Conservation (phyloP, 2,113 vertebrate species). For the Aegypius monachus region DNA sequence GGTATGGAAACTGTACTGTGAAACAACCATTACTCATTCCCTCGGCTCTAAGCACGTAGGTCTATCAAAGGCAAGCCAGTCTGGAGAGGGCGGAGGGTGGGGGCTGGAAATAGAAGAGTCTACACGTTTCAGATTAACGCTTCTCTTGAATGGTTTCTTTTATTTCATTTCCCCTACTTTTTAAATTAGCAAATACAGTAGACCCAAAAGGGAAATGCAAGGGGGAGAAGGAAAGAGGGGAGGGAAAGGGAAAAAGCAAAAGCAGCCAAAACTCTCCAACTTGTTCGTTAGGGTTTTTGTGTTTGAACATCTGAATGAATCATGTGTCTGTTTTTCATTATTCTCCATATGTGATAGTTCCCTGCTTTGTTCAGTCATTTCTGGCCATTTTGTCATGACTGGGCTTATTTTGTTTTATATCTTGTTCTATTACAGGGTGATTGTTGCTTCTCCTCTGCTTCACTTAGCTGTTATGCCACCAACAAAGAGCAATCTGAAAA, state of each 20-base stretch:
- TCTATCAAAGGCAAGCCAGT: constrained; percentile 29
- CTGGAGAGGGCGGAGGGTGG: background rate
- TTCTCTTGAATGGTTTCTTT: constrained; percentile 33
- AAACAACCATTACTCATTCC: constrained; percentile 67
- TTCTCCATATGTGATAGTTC: constrained; percentile 32
- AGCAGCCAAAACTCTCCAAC: constrained; percentile 12
- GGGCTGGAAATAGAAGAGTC: background rate
- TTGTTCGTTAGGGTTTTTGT: constrained; percentile 8
- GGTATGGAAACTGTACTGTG: constrained; percentile 77
- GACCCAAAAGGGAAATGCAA: constrained; percentile 31
- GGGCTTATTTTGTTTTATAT: constrained; percentile 57
- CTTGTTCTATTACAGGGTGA: constrained; percentile 17
- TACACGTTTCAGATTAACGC: constrained; percentile 15
- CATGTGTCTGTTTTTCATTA: constrained; percentile 63
- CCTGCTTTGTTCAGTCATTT: constrained; percentile 57
- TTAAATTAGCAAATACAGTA: constrained; percentile 46
- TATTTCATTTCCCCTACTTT: constrained; percentile 32
- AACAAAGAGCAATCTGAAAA: constrained; percentile 58
- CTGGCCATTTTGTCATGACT: constrained; percentile 40
- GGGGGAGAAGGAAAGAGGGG: background rate
- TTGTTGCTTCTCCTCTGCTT: constrained; percentile 4
- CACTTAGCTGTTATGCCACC: constrained; percentile 20
- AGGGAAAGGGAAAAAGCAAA: constrained; percentile 22
- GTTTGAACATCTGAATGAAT: constrained; percentile 59
- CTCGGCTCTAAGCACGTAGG: constrained; percentile 41